These are phyloP conservation scores for Pherbina coryleti DNA, from an alignment of 2,888 invertebrate genomes.

Conservation along the genomic window DNA sequence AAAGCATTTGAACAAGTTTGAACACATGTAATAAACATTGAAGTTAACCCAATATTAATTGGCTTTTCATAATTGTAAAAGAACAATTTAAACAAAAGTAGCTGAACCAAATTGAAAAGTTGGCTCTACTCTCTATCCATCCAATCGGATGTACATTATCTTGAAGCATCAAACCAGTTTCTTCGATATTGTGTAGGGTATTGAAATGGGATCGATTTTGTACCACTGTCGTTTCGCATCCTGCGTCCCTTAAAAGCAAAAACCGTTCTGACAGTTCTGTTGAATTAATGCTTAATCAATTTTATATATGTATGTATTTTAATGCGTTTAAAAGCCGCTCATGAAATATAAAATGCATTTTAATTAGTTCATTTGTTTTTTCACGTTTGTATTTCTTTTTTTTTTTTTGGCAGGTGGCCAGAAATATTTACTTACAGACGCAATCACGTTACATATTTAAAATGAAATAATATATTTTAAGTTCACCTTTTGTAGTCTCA, in stretches of 20 bases:
- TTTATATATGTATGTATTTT: constrained; percentile 12
- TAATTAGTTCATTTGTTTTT: constrained; percentile 18
- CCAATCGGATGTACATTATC: background rate
- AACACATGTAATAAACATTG: too few relatives aligned
- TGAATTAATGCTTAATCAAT: constrained; percentile 30
- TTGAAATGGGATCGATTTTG: constrained; percentile 11
- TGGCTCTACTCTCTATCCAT: too few relatives aligned
- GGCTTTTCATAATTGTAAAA: too few relatives aligned
- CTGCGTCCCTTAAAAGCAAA: constrained; percentile 22
- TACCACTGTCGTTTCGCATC: background rate
- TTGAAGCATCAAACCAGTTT: background rate
- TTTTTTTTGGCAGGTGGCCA: background rate
- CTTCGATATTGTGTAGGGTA: background rate
- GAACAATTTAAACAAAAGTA: too few relatives aligned
- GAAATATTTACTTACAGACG: background rate
- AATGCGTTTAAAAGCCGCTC: background rate
- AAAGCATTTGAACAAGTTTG: too few relatives aligned
- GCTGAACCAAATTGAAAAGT: too few relatives aligned
- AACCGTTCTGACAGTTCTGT: constrained; percentile 18
- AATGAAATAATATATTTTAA: too few relatives aligned
- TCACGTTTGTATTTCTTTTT: background rate
- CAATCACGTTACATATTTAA: background rate
- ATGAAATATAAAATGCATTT: constrained; percentile 20
- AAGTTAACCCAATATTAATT: too few relatives aligned
- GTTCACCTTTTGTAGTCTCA: too few relatives aligned